These are phyloP conservation scores for Drosophila elegans DNA, from an alignment of 1,140 invertebrate genomes.

Conservation along the genomic window DNA sequence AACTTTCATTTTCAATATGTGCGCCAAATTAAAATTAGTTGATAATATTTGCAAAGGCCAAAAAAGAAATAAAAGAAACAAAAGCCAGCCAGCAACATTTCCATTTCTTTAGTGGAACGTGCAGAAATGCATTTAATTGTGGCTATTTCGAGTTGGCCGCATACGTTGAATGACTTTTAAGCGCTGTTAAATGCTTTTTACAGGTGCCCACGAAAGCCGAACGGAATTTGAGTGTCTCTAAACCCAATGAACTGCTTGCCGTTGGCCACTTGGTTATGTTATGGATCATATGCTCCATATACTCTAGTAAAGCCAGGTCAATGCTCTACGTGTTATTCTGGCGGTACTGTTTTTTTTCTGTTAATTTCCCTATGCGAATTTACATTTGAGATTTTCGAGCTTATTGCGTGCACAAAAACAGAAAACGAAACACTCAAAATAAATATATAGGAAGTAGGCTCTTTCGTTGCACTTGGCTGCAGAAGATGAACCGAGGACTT, in stretches of 20 bases:
- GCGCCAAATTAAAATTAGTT: constrained; percentile 77
- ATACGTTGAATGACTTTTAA: constrained; percentile 70
- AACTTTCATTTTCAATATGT: constrained; percentile 82
- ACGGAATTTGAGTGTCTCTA: constrained; percentile 51
- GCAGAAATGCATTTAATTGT: constrained; percentile 80
- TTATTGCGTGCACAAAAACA: constrained; percentile 40
- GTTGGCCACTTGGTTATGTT: neutral
- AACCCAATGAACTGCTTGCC: constrained; percentile 32
- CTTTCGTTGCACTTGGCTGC: constrained; percentile 52
- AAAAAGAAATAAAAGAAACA: constrained; percentile 25
- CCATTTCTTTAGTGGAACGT: constrained; percentile 57
- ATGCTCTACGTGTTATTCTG: constrained; percentile 18
- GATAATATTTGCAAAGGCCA: constrained; percentile 42
- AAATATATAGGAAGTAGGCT: constrained; percentile 40
- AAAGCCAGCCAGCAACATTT: constrained; percentile 14
- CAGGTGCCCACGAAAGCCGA: constrained; percentile 53
- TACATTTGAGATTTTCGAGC: neutral
- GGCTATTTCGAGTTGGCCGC: constrained; percentile 52
- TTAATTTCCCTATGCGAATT: constrained; percentile 15
- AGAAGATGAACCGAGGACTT: constrained; percentile 53
- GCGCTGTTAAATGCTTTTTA: constrained; percentile 57
- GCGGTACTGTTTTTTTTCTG: neutral
- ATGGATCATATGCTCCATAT: constrained; percentile 5
- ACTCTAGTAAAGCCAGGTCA: constrained; percentile 13
- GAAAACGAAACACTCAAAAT: constrained; percentile 11